Evolutionary conservation across 2,113 vertebrate genomes (phyloP).

Genomic region (Brevimyrus niger): DNA sequence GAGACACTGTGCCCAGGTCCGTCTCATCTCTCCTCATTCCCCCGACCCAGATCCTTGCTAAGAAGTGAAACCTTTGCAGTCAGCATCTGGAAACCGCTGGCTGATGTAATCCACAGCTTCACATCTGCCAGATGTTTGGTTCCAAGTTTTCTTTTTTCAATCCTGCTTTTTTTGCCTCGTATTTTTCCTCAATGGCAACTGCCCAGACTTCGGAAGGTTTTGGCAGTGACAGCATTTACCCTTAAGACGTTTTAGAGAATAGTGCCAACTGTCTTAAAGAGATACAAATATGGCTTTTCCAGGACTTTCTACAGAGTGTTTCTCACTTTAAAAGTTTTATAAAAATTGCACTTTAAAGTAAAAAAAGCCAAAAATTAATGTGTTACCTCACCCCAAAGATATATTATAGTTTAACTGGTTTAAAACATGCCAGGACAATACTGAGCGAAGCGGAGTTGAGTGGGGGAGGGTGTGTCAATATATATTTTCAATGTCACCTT

Average conservation of each 20-base stretch:
- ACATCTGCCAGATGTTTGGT: constrained; percentile 38
- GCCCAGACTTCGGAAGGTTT: constrained; percentile 48
- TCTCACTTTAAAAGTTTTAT: constrained; percentile 6
- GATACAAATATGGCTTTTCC: constrained; percentile 17
- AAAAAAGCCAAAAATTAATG: neutral
- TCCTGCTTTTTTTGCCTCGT: constrained; percentile 17
- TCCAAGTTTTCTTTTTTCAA: constrained; percentile 25
- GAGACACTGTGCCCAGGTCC: constrained; percentile 35
- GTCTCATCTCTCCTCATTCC: constrained; percentile 12
- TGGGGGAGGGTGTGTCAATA: neutral
- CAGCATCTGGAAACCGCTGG: constrained; percentile 53
- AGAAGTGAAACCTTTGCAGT: constrained; percentile 45
- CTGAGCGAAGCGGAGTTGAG: neutral
- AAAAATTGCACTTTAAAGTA: neutral
- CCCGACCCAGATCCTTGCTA: constrained; percentile 33
- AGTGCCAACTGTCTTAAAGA: constrained; percentile 34
- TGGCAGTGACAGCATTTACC: constrained; percentile 54
- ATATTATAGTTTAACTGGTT: neutral
- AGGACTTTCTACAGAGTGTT: neutral
- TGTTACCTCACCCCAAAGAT: neutral
- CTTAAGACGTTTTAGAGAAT: constrained; percentile 26
- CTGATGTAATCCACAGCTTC: constrained; percentile 41
- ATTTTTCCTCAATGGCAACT: constrained; percentile 39
- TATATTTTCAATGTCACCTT: neutral
- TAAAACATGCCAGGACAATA: neutral